A percentile compares a stretch with the other conserved stretches of the same genome.
phyloP scores from a whole-genome alignment of 2,888 invertebrate genomes.

The Autographa pulchrina region DNA sequence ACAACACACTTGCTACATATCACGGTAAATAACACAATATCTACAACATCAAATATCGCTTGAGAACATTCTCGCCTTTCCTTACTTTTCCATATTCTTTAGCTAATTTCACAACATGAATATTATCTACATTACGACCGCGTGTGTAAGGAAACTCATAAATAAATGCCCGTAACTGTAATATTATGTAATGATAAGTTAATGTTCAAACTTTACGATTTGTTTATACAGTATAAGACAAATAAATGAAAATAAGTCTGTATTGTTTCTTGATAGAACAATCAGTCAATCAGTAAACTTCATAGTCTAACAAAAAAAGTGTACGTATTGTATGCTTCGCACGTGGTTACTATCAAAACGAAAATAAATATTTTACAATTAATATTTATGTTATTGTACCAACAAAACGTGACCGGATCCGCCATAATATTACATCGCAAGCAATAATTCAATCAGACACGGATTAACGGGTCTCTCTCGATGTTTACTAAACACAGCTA shows the following conservation, averaged over 20 bases:
- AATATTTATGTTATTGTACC: slow-evolving; percentile 61
- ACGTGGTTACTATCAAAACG: not conserved
- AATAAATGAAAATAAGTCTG: not conserved
- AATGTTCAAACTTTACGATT: not conserved
- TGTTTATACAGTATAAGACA: too few species aligned
- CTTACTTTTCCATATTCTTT: slow-evolving; percentile 27
- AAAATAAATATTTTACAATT: slow-evolving; percentile 1
- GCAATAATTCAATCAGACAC: slow-evolving; percentile 87
- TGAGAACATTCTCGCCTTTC: slow-evolving; percentile 32
- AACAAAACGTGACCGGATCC: slow-evolving; percentile 76
- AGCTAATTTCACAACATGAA: slow-evolving; percentile 47
- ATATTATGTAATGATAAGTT: not conserved
- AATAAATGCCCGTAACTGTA: not conserved
- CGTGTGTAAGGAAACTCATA: slow-evolving; percentile 15
- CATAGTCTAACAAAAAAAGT: too few species aligned
- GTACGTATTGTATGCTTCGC: too few species aligned
- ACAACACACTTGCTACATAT: slow-evolving; percentile 62
- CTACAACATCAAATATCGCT: slow-evolving; percentile 42
- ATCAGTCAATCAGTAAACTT: not conserved
- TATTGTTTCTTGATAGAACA: not conserved
- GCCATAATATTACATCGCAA: slow-evolving; percentile 76
- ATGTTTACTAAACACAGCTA: slow-evolving; percentile 82
- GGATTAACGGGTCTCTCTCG: slow-evolving; percentile 79
- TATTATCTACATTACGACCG: slow-evolving; percentile 52
- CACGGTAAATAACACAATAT: slow-evolving; percentile 17